phyloP scores from a whole-genome alignment of 2,113 vertebrate species.

The Neofelis nebulosa region DNA sequence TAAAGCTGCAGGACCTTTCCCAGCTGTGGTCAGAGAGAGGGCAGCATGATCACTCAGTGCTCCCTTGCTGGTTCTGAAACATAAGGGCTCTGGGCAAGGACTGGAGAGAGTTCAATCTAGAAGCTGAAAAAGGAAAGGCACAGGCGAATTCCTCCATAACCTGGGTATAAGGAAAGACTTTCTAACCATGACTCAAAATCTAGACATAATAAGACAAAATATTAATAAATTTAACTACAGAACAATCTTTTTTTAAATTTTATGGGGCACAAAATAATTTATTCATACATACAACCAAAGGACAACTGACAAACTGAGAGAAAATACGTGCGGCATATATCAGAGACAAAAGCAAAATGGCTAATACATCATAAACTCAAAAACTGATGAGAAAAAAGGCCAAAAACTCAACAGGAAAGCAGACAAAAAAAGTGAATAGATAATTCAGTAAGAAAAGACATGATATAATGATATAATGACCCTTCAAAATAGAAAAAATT shows the following conservation, averaged over 20 bases:
- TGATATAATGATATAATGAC: not conserved
- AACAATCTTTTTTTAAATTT: not conserved
- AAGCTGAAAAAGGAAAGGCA: not conserved
- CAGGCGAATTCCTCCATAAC: not conserved
- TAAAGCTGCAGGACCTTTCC: not conserved
- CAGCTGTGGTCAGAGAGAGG: not conserved
- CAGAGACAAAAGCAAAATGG: not conserved
- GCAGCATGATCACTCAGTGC: not conserved
- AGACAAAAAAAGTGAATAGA: not conserved
- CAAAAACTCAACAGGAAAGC: not conserved
- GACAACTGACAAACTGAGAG: not conserved
- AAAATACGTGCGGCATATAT: not conserved
- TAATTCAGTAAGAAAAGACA: not conserved
- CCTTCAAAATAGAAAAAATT: not conserved
- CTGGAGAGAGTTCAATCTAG: not conserved
- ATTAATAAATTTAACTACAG: not conserved
- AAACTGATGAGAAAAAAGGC: not conserved
- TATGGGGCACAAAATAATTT: not conserved
- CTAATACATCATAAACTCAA: not conserved
- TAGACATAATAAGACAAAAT: not conserved
- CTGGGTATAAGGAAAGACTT: not conserved
- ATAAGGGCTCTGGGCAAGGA: not conserved
- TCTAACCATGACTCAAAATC: constrained; percentile 10
- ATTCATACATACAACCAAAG: not conserved
- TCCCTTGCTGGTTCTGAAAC: not conserved